Evolutionary conservation across 2,797 vertebrate genomes (phyloP), one percentile per base, ranked within the genome.

Genomic region (Mus minutoides): DNA sequence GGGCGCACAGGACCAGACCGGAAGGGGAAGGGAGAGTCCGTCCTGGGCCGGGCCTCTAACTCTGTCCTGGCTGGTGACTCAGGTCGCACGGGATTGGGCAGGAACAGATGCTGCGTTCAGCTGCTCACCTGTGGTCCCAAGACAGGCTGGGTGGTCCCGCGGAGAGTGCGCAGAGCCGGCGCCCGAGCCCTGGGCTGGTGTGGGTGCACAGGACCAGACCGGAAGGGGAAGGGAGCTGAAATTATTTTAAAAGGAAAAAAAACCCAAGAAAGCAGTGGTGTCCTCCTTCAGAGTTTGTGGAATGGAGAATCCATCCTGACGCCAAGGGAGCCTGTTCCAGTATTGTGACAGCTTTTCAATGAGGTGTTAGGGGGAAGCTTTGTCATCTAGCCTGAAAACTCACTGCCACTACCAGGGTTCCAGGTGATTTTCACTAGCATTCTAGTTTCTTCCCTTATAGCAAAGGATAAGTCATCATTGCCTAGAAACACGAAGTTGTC

Each of bases 231-330:
- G n/a, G n/a, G n/a, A n/a, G n/a, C n/a, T 77, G 73, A 71, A 90
- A 96, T 77, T 73, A 93, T 82, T 49, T 92, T 14, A 93, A 71
- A 67, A 77, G 93, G 43, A 58, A 82, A 79, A 64, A 24, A 75
- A 37, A 22, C 49, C 17, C 58, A 31, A 60, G 3, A 80, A 67
- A 52, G 52, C 73, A 12, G 19, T n/a, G 67, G 17, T 49, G 54
- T 29, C 24, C 17, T 34, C 60, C 5, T 10, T 14, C 0, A 89
- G 49, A 91, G 64, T 37, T 40, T 80, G 56, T 43, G 75, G 62
- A 64, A 29, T 54, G 13, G 91, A 90, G 49, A 40, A 12, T 29
- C 24, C 17, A 2, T 24, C 14, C 40, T 76, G 62, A 16, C 76
- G 86, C 54, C 6, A 1, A 40, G 29, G 58, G 49, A 31, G 0